Percentiles rank a stretch among this genome's conserved stretches.
These are phyloP conservation scores for Neomicropteryx cornuta DNA, from an alignment of 1,140 invertebrate genomes.

Conservation along the genomic window DNA sequence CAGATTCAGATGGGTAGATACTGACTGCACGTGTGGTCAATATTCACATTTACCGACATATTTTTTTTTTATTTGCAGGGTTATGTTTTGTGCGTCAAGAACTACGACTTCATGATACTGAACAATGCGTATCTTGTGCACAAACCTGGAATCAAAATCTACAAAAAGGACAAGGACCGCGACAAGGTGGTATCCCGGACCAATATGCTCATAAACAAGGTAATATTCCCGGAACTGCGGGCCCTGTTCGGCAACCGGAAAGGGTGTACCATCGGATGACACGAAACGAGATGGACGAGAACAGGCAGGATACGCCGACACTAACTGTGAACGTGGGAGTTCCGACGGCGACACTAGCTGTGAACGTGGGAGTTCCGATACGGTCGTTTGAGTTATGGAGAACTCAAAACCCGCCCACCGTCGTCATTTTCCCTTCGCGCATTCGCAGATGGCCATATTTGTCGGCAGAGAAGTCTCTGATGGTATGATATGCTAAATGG, in stretches of 20 bases:
- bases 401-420: too few relatives aligned
- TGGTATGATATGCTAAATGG: too few relatives aligned
- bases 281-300: too few relatives aligned
- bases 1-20: too few relatives aligned
- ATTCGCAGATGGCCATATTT: constrained; percentile 1
- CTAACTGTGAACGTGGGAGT: too few relatives aligned
- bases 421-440: background rate
- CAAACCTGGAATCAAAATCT: constrained; percentile 74
- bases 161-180: constrained; percentile 62
- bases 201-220: constrained; percentile 65
- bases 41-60: constrained; percentile 4
- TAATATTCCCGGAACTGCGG: constrained; percentile 75
- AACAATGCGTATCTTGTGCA: constrained; percentile 85
- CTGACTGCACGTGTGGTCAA: too few relatives aligned
- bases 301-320: background rate
- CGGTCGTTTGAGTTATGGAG: too few relatives aligned
- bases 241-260: constrained; percentile 67
- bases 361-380: too few relatives aligned
- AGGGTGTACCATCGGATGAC: constrained; percentile 70
- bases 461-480: too few relatives aligned
- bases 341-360: too few relatives aligned
- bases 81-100: constrained; percentile 73
- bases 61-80: constrained; percentile 51
- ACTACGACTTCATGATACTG: constrained; percentile 83
- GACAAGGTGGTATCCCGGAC: constrained; percentile 67